These are phyloP conservation scores for Microctonus hyperodae DNA, from an alignment of 2,888 invertebrate genomes.

Conservation along the genomic window DNA sequence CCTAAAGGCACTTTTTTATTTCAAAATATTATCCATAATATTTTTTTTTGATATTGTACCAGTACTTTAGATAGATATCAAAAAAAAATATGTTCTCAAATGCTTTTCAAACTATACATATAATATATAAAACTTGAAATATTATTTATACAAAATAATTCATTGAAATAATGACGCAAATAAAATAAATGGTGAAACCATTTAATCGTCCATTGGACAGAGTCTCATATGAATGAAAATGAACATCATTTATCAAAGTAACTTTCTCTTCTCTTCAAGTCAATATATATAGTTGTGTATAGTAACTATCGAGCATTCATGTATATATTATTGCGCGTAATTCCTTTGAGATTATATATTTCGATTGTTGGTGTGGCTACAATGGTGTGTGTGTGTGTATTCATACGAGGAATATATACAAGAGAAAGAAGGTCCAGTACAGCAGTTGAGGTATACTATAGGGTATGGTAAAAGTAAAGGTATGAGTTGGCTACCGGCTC, in stretches of 20 bases:
- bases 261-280: neutral
- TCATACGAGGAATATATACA: neutral
- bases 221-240: no score
- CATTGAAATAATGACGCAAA: neutral
- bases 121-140: no score
- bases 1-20: no score
- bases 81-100: no score
- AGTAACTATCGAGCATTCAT: no score
- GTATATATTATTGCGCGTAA: slow-evolving; percentile 13
- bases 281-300: neutral
- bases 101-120: no score
- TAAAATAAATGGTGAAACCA: neutral
- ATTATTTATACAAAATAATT: neutral
- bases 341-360: slow-evolving; percentile 25
- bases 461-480: neutral
- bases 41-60: no score
- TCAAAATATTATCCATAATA: no score
- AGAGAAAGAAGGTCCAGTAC: neutral
- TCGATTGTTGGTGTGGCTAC: slow-evolving; percentile 23
- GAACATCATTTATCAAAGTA: neutral
- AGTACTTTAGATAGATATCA: no score
- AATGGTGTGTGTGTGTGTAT: slow-evolving; percentile 1
- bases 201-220: no score
- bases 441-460: slow-evolving; percentile 8
- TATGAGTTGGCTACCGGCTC: slow-evolving; percentile 27